Conservation (phyloP, 2,888 invertebrate genomes). For the Candidula unifasciata region DNA sequence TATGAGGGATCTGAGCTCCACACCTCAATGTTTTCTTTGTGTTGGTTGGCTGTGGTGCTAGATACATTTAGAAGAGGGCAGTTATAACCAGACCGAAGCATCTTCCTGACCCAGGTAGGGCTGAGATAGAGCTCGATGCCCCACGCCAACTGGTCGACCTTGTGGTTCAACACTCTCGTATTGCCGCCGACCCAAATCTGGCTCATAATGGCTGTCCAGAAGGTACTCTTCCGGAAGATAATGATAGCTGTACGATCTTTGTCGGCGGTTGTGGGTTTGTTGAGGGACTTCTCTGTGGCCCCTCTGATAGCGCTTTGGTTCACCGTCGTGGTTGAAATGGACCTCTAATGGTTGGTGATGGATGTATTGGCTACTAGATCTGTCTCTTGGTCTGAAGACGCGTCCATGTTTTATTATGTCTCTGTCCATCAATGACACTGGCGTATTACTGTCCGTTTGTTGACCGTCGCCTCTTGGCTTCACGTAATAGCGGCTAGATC, state of each 20-base stretch:
- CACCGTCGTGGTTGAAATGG: neutral
- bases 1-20: no score
- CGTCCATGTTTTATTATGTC: neutral
- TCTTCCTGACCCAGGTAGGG: constrained; percentile 9
- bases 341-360: constrained; percentile 13
- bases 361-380: neutral
- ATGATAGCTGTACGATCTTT: constrained; percentile 26
- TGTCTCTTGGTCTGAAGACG: neutral
- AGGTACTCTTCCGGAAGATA: constrained; percentile 22
- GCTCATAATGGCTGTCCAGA: neutral
- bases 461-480: constrained; percentile 13
- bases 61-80: no score
- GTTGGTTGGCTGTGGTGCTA: no score
- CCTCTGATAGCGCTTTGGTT: neutral
- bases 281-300: neutral
- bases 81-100: constrained; percentile 42
- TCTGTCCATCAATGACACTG: neutral
- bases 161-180: constrained; percentile 19
- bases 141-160: neutral
- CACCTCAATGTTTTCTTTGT: no score
- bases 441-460: neutral
- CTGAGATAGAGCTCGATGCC: constrained; percentile 36
- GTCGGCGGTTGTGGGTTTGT: neutral
- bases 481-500: neutral
- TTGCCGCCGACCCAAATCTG: neutral